These are phyloP conservation scores for Gryllus longicercus DNA, from an alignment of 2,888 invertebrate genomes.

Conservation along the genomic window DNA sequence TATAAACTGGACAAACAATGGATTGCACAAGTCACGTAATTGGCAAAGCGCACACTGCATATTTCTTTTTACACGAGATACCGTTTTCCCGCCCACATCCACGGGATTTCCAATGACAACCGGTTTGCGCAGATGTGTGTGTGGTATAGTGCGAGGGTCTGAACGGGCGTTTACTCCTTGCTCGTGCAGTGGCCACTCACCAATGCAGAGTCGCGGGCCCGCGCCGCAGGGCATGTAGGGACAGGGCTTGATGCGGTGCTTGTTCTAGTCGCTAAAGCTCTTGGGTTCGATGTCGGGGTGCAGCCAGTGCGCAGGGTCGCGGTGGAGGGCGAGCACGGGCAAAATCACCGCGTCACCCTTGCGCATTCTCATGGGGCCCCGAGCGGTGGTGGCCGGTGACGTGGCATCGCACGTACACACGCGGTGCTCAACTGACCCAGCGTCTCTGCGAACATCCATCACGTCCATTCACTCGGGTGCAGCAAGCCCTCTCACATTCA, in stretches of 20 bases:
- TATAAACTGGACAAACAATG: too few relatives aligned
- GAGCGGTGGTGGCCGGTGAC: conserved; percentile 32
- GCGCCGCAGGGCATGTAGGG: conserved; percentile 37
- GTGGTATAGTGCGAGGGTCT: too few relatives aligned
- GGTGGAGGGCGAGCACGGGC: conserved; percentile 44
- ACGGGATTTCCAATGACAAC: too few relatives aligned
- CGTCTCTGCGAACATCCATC: conserved; percentile 23
- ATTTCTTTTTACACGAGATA: too few relatives aligned
- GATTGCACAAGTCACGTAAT: too few relatives aligned
- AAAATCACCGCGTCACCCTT: conserved; percentile 38
- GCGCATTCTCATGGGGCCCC: conserved; percentile 35
- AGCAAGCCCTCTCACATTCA: too few relatives aligned
- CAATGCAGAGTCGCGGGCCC: conserved; percentile 40
- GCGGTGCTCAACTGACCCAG: conserved; percentile 27
- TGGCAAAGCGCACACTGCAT: too few relatives aligned
- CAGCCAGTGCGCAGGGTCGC: conserved; percentile 41
- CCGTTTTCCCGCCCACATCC: too few relatives aligned
- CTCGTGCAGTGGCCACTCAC: conserved; percentile 26
- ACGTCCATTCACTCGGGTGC: too few relatives aligned
- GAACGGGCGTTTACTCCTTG: too few relatives aligned
- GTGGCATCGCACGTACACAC: conserved; percentile 36
- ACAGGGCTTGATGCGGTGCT: too few relatives aligned
- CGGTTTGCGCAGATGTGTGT: too few relatives aligned
- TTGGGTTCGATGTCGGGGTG: conserved; percentile 56
- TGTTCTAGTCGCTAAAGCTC: conserved; percentile 41